Conservation (phyloP, 2,113 vertebrate genomes). For the Tyrannus savana region DNA sequence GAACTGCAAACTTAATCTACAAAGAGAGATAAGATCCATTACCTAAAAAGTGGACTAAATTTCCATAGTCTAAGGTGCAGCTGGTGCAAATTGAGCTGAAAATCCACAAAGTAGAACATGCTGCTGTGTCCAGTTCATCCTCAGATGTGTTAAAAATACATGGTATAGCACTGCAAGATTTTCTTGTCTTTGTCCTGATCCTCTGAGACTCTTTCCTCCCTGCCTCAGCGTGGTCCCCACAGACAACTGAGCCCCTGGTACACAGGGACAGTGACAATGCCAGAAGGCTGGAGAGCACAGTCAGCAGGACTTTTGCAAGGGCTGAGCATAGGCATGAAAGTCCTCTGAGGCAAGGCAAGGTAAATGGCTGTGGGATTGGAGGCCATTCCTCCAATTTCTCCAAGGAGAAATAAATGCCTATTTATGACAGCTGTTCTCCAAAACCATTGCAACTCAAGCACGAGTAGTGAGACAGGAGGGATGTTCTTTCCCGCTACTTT, state of each 20-base stretch:
- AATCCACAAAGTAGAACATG: neutral
- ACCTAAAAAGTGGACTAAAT: neutral
- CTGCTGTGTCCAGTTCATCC: neutral
- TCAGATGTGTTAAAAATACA: neutral
- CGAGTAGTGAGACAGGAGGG: neutral
- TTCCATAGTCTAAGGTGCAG: neutral
- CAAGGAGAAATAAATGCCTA: neutral
- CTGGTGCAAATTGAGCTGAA: neutral
- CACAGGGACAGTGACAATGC: rapidly evolving
- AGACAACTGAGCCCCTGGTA: neutral
- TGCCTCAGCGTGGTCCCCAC: rapidly evolving
- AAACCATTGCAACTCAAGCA: neutral
- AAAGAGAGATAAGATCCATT: neutral
- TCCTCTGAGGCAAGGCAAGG: neutral
- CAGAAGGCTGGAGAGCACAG: rapidly evolving
- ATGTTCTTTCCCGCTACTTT: rapidly evolving
- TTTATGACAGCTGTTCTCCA: neutral
- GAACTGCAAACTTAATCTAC: neutral
- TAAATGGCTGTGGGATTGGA: neutral
- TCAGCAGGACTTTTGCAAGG: neutral
- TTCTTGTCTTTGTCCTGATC: neutral
- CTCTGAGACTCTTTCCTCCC: neutral
- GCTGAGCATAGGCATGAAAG: neutral
- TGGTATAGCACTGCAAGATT: neutral
- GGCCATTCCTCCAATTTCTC: too few relatives aligned